phyloP scores from a whole-genome alignment of 2,888 invertebrate species.

The Drosophila mulleri region DNA sequence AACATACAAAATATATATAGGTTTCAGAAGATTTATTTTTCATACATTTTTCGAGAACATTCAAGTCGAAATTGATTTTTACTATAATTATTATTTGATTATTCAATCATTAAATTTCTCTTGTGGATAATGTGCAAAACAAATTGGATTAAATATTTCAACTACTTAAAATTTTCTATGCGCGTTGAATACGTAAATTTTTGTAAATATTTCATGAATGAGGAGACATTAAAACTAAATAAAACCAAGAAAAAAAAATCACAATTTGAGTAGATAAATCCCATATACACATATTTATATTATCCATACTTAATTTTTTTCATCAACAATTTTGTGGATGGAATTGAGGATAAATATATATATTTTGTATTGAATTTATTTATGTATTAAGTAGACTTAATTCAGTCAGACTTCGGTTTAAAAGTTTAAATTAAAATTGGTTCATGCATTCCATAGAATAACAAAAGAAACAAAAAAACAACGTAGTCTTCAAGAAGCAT shows the following conservation, averaged over 20 bases:
- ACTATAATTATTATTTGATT: slow-evolving; percentile 29
- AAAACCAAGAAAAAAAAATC: slow-evolving; percentile 39
- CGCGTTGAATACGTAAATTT: slow-evolving; percentile 39
- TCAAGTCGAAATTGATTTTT: slow-evolving; percentile 19
- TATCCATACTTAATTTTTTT: slow-evolving; percentile 38
- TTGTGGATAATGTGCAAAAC: slow-evolving; percentile 32
- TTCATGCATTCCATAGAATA: slow-evolving; percentile 71
- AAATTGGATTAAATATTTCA: slow-evolving; percentile 31
- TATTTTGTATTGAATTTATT: slow-evolving; percentile 57
- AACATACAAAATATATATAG: slow-evolving; percentile 16
- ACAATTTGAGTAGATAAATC: slow-evolving; percentile 49
- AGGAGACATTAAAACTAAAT: slow-evolving; percentile 43
- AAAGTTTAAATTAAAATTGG: slow-evolving; percentile 51
- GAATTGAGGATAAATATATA: slow-evolving; percentile 41
- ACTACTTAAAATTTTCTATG: slow-evolving; percentile 35
- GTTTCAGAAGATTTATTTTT: slow-evolving; percentile 43
- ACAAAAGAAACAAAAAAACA: slow-evolving; percentile 22
- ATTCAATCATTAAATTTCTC: slow-evolving; percentile 32
- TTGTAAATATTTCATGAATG: slow-evolving; percentile 57
- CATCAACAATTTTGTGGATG: slow-evolving; percentile 33
- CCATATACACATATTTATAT: slow-evolving; percentile 45
- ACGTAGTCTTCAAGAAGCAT: slow-evolving; percentile 16
- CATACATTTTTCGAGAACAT: slow-evolving; percentile 23
- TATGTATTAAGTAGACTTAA: slow-evolving; percentile 56
- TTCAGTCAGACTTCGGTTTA: slow-evolving; percentile 31